phyloP scores from a whole-genome alignment of 2,113 vertebrate genomes.

The Embiotoca jacksoni region DNA sequence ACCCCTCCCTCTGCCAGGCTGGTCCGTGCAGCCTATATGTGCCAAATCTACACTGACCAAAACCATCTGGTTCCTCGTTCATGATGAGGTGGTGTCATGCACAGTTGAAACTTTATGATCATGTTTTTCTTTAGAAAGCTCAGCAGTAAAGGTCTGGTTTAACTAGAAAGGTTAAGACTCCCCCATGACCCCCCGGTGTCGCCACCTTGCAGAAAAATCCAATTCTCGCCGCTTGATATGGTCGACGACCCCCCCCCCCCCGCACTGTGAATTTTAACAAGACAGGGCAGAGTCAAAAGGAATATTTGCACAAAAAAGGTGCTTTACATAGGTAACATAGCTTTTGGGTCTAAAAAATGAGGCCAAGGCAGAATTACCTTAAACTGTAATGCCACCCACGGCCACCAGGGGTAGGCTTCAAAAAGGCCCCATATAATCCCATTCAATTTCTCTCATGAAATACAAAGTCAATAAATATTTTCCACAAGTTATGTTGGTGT shows the following conservation, averaged over 20 bases:
- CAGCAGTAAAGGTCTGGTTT: conserved; percentile 21
- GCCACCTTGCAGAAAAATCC: background rate
- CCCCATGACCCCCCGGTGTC: conserved; percentile 2
- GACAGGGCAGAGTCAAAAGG: background rate
- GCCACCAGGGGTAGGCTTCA: no score
- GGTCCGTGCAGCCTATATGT: background rate
- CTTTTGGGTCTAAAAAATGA: no score
- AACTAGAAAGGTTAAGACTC: background rate
- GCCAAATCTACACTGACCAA: conserved; percentile 24
- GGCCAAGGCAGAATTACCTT: no score
- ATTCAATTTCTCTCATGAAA: no score
- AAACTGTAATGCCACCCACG: no score
- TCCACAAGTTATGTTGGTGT: no score
- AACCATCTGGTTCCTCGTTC: conserved; percentile 1
- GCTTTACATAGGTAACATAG: no score
- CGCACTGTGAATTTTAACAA: conserved; percentile 7
- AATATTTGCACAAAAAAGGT: no score
- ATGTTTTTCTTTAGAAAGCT: conserved; percentile 20
- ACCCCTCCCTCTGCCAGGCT: conserved; percentile 26
- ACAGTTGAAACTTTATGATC: conserved; percentile 29
- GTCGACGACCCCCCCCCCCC: background rate
- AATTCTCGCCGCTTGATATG: conserved; percentile 10
- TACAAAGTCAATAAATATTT: no score
- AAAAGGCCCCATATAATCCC: no score
- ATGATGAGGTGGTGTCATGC: background rate